Evolutionary conservation across 2,888 invertebrate genomes (phyloP), one percentile per base, ranked within the genome.

Genomic region (Drosophila algonquin): DNA sequence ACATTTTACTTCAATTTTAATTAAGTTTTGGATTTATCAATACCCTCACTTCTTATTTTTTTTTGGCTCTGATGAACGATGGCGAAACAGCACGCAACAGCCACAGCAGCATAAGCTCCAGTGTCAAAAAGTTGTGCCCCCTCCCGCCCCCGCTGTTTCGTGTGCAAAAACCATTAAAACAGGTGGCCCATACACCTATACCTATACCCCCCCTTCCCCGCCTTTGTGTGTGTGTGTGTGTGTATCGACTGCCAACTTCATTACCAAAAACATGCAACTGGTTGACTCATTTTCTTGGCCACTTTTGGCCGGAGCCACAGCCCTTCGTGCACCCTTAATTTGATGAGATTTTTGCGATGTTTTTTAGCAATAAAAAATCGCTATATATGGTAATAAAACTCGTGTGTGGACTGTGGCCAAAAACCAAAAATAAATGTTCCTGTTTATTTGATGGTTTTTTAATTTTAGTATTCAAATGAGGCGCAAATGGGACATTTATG

Each of bases 361-460:
- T 54, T 54, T 6, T 53, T 6, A 58, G 61, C 84, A 81, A 83
- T 83, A 88, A 88, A 72, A 83, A 80, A 78, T 80, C 83, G 83
- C 86, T 83, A 74, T 83, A 78, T 83, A 88, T 88, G 89, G 76
- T 83, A 83, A 83, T 83, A 88, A 86, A 83, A 73, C 52, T 70
- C 70, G 30, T 51, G 60, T 51, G 53, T 21, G 1, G 48, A 18
- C 18, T 18, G 18, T 18, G 0, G 18, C 18, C 18, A 18, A 18
- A 18, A 35, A 55, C 57, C 67, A 24, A 64, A 70, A 53, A 30
- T 44, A 63, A 47, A 53, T 65, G 48, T 55, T 67, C 30, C 32
- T 35, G 70, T 67, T n/a, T 54, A 64, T 63, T 70, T 76, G 53
- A 81, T 84, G 82, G 77, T 57, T 81, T 87, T 79, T 81, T 53